Conservation (phyloP, 1,140 invertebrate species). For the Nymphalis io region DNA sequence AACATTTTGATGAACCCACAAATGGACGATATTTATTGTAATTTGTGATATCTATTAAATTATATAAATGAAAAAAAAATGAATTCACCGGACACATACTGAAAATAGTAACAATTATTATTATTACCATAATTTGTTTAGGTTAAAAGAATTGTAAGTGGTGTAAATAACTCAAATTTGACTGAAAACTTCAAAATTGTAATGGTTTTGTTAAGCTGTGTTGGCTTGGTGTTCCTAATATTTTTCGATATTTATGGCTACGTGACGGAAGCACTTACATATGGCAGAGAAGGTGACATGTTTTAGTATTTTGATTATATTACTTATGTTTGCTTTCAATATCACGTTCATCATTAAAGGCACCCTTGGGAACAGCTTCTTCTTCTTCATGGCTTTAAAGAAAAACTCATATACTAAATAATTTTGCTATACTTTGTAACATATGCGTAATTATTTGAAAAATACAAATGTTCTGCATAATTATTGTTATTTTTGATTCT, state of each 20-base stretch:
- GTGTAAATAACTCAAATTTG: not conserved
- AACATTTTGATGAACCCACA: no score
- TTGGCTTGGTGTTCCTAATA: conserved; percentile 10
- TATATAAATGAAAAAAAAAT: no score
- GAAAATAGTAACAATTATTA: no score
- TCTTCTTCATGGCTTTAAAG: no score
- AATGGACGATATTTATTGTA: no score
- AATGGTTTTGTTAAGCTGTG: not conserved
- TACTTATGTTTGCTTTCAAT: not conserved
- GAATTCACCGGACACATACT: no score
- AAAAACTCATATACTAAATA: no score
- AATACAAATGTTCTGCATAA: not conserved
- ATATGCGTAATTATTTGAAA: no score
- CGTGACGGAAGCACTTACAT: not conserved
- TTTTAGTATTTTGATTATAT: not conserved
- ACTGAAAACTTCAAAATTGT: not conserved
- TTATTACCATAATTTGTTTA: not conserved
- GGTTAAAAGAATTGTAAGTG: conserved; percentile 2
- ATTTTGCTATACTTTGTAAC: no score
- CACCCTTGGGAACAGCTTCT: no score
- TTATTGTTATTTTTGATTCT: not conserved
- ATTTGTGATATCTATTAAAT: no score
- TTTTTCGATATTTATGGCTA: conserved; percentile 22
- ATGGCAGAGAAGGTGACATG: conserved; percentile 6
- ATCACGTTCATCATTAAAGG: no score